Evolutionary conservation across 2,888 invertebrate genomes (phyloP).

Genomic region (Mesorhabditis belari): DNA sequence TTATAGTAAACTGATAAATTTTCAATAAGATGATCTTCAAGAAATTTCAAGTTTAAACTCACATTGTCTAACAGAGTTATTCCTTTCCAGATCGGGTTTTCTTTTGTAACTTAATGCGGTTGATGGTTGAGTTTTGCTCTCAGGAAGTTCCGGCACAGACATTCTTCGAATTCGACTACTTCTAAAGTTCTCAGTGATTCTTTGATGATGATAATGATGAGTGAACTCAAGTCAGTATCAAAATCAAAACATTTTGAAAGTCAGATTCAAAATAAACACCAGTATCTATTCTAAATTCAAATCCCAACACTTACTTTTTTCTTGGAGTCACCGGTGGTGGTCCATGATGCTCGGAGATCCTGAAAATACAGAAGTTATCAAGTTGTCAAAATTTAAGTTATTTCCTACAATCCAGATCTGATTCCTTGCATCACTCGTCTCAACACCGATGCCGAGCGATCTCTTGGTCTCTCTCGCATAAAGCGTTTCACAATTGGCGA

Average conservation of each 20-base stretch:
- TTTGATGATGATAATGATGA: no score
- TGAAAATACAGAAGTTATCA: no score
- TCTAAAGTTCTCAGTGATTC: no score
- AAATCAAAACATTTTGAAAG: neutral
- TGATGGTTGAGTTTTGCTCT: neutral
- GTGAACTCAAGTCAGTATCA: no score
- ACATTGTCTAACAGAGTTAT: neutral
- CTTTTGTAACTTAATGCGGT: neutral
- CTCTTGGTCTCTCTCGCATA: neutral
- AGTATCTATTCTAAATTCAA: neutral
- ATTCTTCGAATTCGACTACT: neutral
- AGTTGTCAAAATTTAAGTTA: no score
- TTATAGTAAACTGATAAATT: neutral
- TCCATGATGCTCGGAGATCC: neutral
- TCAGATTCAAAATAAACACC: neutral
- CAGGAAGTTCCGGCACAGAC: neutral
- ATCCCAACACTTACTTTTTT: neutral
- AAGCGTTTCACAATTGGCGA: neutral
- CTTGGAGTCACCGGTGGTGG: neutral
- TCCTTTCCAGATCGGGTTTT: neutral
- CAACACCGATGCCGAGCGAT: neutral
- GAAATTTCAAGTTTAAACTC: neutral
- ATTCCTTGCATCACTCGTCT: neutral
- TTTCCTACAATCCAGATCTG: neutral
- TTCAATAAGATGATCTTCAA: neutral